These are phyloP conservation scores for Pseudomyrmex cubaensis DNA, from an alignment of 1,140 invertebrate genomes.

Conservation along the genomic window DNA sequence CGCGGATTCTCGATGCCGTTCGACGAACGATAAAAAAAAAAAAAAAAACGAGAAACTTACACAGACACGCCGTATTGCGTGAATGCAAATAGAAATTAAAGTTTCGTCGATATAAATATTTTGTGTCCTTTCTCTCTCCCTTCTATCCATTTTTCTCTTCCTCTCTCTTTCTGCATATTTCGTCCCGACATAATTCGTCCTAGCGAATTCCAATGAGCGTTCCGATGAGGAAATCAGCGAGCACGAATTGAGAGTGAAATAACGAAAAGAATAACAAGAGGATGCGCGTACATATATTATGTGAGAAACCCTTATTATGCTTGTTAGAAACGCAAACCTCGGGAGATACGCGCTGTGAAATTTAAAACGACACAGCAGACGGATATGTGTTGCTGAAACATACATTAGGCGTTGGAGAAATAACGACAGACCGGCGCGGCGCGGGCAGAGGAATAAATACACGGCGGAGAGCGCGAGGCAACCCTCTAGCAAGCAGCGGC, in stretches of 20 bases:
- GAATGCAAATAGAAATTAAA: slow-evolving; percentile 6
- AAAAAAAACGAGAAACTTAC: too few species aligned
- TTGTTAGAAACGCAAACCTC: slow-evolving; percentile 18
- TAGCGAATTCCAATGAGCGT: background rate
- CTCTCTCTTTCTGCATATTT: background rate
- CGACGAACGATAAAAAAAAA: background rate
- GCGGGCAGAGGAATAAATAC: slow-evolving; percentile 48
- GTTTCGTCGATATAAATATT: slow-evolving; percentile 1
- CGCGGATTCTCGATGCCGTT: background rate
- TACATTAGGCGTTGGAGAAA: slow-evolving; percentile 76
- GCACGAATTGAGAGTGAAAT: slow-evolving; percentile 1
- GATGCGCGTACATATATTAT: background rate
- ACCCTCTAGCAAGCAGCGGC: slow-evolving; percentile 16
- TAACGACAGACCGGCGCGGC: slow-evolving; percentile 70
- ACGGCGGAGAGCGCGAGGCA: slow-evolving; percentile 15
- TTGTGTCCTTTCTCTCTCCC: background rate
- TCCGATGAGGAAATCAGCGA: background rate
- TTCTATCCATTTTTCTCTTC: background rate
- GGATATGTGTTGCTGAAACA: slow-evolving; percentile 78
- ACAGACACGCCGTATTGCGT: background rate
- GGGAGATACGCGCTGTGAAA: slow-evolving; percentile 11
- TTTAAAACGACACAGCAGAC: slow-evolving; percentile 68
- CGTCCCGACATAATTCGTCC: too few species aligned
- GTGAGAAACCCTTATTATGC: background rate
- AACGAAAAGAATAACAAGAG: background rate